phyloP scores from a whole-genome alignment of 2,797 vertebrate species.

The Phrynocephalus vlangalii region DNA sequence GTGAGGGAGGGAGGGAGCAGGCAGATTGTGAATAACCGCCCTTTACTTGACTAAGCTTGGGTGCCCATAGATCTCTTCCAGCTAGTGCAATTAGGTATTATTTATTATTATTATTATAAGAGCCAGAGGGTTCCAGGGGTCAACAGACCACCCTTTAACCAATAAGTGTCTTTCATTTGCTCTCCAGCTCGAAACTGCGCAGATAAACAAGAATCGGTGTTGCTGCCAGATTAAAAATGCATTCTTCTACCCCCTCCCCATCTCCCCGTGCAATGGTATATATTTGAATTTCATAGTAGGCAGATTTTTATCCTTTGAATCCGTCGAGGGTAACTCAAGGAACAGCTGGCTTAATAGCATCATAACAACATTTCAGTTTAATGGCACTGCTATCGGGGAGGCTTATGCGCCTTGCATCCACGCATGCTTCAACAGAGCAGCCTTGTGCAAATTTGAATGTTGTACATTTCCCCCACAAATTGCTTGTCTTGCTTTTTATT shows the following conservation, averaged over 20 bases:
- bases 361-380: neutral
- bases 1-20: neutral
- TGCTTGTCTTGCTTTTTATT: neutral
- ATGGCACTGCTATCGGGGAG: too few relatives aligned
- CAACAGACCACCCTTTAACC: neutral
- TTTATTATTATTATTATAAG: neutral
- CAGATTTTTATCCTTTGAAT: conserved; percentile 1
- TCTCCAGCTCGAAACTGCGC: neutral
- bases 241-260: neutral
- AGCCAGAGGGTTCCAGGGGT: neutral
- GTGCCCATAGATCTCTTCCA: neutral
- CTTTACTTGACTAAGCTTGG: neutral
- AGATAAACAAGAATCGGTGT: neutral
- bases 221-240: neutral
- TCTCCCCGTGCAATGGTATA: neutral
- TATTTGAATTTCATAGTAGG: neutral
- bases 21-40: too few relatives aligned
- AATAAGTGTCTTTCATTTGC: neutral
- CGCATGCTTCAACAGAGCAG: neutral
- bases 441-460: conserved; percentile 27
- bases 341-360: neutral
- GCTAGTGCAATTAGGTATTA: neutral
- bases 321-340: neutral
- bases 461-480: conserved; percentile 7
- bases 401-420: conserved; percentile 10